Evolutionary conservation across 2,888 invertebrate genomes (phyloP).

Genomic region (Meteorus colon): DNA sequence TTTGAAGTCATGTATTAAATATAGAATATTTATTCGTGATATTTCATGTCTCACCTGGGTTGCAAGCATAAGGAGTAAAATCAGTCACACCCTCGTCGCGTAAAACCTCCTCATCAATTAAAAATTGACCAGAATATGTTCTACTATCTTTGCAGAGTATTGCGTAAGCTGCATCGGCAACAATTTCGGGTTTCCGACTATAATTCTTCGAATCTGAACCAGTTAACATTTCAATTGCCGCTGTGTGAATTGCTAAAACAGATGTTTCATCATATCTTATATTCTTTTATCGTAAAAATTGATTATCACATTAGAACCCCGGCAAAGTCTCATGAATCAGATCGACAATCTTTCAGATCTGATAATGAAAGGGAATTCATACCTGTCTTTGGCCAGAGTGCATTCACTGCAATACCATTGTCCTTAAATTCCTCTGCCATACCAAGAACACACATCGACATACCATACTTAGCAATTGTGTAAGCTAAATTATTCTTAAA

Average conservation of each 20-base stretch:
- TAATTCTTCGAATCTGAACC: constrained; percentile 79
- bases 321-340: too few relatives aligned
- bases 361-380: constrained; percentile 47
- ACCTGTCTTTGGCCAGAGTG: constrained; percentile 97
- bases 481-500: constrained; percentile 95
- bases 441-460: constrained; percentile 98
- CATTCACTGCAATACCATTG: constrained; percentile 92
- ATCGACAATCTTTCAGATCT: neutral
- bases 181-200: constrained; percentile 88
- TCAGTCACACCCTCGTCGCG: constrained; percentile 86
- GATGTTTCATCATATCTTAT: constrained; percentile 39
- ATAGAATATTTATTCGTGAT: too few relatives aligned
- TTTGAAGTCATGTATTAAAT: too few relatives aligned
- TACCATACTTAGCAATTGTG: constrained; percentile 98
- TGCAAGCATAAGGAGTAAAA: constrained; percentile 88
- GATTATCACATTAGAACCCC: too few relatives aligned
- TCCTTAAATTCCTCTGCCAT: constrained; percentile 95
- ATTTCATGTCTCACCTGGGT: constrained; percentile 77
- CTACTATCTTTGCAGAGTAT: constrained; percentile 80
- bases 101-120: constrained; percentile 93
- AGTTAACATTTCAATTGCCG: constrained; percentile 91
- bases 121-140: constrained; percentile 89
- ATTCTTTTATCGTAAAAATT: neutral
- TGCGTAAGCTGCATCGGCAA: constrained; percentile 92
- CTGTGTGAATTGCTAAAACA: constrained; percentile 88